These are phyloP conservation scores for Syrrhaptes paradoxus DNA, from an alignment of 2,113 vertebrate species.

Conservation along the genomic window DNA sequence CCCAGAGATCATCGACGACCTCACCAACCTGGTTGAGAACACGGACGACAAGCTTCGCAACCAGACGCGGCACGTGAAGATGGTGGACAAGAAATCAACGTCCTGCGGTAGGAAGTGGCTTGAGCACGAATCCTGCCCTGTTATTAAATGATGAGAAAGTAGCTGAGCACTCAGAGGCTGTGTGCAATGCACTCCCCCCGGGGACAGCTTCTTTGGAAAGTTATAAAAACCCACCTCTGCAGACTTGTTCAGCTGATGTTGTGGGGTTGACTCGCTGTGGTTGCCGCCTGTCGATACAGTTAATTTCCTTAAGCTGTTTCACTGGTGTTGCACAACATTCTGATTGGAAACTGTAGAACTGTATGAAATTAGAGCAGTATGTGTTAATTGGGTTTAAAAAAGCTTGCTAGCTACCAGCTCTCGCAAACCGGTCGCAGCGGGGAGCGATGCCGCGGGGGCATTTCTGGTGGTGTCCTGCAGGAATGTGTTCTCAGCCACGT, in stretches of 20 bases:
- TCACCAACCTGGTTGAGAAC: slow-evolving; percentile 91
- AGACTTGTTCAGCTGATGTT: background rate
- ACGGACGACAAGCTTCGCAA: slow-evolving; percentile 86
- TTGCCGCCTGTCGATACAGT: background rate
- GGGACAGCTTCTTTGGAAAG: background rate
- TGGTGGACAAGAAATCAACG: slow-evolving; percentile 90
- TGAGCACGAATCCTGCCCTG: background rate
- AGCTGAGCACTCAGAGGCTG: background rate
- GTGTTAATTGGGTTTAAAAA: background rate
- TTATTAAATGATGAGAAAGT: background rate
- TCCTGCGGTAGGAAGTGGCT: slow-evolving; percentile 86
- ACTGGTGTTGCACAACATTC: background rate
- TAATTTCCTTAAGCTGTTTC: background rate
- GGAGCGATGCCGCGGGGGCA: fast-evolving
- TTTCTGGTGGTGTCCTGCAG: background rate
- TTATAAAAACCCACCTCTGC: background rate
- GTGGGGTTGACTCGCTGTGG: background rate
- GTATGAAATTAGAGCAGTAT: background rate
- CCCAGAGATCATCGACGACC: slow-evolving; percentile 95
- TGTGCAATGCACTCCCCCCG: fast-evolving
- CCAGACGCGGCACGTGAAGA: slow-evolving; percentile 85
- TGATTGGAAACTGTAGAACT: background rate
- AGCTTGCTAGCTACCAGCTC: background rate
- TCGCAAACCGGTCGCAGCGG: fast-evolving
- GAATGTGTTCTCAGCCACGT: background rate